Conservation (phyloP, 2,888 invertebrate genomes). For the Acleris literana region DNA sequence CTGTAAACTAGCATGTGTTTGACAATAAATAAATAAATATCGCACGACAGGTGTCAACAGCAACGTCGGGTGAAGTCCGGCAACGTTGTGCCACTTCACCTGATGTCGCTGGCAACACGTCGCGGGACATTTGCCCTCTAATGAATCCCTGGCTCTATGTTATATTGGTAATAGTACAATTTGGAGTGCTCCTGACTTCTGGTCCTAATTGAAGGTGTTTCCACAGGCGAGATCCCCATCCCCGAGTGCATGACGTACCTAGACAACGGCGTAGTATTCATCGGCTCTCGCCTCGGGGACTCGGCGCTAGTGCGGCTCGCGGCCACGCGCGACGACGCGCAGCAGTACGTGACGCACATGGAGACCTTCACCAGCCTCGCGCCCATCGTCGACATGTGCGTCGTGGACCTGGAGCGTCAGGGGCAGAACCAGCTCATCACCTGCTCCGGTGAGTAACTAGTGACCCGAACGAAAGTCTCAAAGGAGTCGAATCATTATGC, state of each 20-base stretch:
- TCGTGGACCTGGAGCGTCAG: conserved; percentile 97
- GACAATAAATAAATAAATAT: no score
- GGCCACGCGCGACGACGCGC: conserved; percentile 91
- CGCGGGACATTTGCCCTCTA: no score
- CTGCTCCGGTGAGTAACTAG: conserved; percentile 90
- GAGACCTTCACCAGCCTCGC: conserved; percentile 98
- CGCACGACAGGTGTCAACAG: no score
- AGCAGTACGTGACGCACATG: conserved; percentile 96
- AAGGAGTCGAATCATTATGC: no score
- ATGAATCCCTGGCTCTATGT: no score
- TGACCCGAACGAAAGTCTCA: no score
- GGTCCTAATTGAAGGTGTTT: neutral
- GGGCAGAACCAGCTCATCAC: conserved; percentile 99
- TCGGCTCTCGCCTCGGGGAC: conserved; percentile 98
- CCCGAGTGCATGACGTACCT: conserved; percentile 99
- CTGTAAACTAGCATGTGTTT: no score
- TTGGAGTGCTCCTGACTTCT: no score
- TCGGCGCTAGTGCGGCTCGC: conserved; percentile 96
- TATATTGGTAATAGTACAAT: no score
- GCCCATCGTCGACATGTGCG: conserved; percentile 98
- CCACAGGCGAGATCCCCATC: conserved; percentile 92
- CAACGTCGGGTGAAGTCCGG: no score
- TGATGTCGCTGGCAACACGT: no score
- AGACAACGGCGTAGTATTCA: conserved; percentile 98
- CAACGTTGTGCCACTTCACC: no score